A percentile compares a stretch with the other conserved stretches of the same genome.
Conservation (phyloP, 2,888 invertebrate genomes). For the Crepidodera aurea region DNA sequence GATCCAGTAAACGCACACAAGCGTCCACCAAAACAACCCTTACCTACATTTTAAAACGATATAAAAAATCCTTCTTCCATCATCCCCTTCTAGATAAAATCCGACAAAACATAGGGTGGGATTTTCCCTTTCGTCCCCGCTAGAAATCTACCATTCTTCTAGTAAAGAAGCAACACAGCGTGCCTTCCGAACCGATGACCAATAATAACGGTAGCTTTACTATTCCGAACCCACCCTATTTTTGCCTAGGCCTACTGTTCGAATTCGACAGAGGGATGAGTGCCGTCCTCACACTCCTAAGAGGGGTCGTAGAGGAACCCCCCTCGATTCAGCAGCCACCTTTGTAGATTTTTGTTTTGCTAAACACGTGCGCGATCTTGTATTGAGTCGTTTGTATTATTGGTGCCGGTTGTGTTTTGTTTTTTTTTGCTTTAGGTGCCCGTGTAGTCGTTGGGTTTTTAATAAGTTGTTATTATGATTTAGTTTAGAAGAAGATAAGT, state of each 20-base stretch:
- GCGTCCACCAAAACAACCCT: background rate
- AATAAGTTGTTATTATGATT: background rate
- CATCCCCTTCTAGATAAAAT: slow-evolving; percentile 5
- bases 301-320: background rate
- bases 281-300: slow-evolving; percentile 24
- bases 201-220: slow-evolving; percentile 37
- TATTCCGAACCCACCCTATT: slow-evolving; percentile 38
- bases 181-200: slow-evolving; percentile 28
- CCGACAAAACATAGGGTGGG: slow-evolving; percentile 5
- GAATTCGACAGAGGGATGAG: slow-evolving; percentile 31
- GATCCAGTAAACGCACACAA: background rate
- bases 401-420: background rate
- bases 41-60: slow-evolving; percentile 9
- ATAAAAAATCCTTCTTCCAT: background rate
- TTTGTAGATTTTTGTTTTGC: slow-evolving; percentile 19
- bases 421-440: background rate
- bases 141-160: slow-evolving; percentile 9
- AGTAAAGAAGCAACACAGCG: slow-evolving; percentile 1
- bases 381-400: slow-evolving; percentile 10
- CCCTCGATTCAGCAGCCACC: background rate
- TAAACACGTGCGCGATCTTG: slow-evolving; percentile 11
- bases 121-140: slow-evolving; percentile 1
- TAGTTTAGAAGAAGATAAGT: background rate
- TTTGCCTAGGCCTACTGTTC: slow-evolving; percentile 43
- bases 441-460: background rate